These are phyloP conservation scores for Hylaeus volcanicus DNA, from an alignment of 1,140 invertebrate genomes.

Conservation along the genomic window DNA sequence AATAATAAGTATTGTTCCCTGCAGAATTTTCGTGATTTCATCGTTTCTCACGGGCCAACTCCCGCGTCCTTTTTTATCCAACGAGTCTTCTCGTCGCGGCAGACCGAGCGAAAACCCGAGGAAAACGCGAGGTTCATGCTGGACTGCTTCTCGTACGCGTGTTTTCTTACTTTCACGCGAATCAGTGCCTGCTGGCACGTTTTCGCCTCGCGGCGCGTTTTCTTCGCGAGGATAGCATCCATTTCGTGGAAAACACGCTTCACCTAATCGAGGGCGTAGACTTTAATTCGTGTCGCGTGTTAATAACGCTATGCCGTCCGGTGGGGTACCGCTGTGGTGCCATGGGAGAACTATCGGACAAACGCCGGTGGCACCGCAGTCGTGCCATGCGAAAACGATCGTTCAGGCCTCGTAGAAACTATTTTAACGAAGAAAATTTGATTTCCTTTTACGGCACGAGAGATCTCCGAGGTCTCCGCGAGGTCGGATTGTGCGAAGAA, in stretches of 20 bases:
- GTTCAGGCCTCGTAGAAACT: too few relatives aligned
- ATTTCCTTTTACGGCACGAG: too few relatives aligned
- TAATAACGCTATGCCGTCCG: constrained; percentile 4
- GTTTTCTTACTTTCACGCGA: constrained; percentile 32
- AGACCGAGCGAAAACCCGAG: constrained; percentile 27
- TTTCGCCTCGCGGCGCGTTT: background rate
- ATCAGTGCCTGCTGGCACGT: background rate
- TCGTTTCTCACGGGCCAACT: constrained; percentile 35
- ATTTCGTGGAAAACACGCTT: background rate
- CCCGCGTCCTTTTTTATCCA: constrained; percentile 8
- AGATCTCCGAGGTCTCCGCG: too few relatives aligned
- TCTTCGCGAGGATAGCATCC: background rate
- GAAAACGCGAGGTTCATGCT: constrained; percentile 36
- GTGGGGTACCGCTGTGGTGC: too few relatives aligned
- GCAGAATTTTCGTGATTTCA: constrained; percentile 23
- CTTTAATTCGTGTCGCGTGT: background rate
- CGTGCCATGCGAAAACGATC: too few relatives aligned
- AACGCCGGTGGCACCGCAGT: too few relatives aligned
- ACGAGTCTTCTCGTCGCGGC: background rate
- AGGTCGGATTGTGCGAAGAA: too few relatives aligned
- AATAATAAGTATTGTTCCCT: constrained; percentile 6
- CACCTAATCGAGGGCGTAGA: background rate
- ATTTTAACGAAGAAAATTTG: too few relatives aligned
- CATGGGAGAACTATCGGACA: too few relatives aligned
- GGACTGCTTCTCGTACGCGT: background rate